Evolutionary conservation across 2,888 invertebrate genomes (phyloP).

Genomic region (Rhimphoctona megacephalus): DNA sequence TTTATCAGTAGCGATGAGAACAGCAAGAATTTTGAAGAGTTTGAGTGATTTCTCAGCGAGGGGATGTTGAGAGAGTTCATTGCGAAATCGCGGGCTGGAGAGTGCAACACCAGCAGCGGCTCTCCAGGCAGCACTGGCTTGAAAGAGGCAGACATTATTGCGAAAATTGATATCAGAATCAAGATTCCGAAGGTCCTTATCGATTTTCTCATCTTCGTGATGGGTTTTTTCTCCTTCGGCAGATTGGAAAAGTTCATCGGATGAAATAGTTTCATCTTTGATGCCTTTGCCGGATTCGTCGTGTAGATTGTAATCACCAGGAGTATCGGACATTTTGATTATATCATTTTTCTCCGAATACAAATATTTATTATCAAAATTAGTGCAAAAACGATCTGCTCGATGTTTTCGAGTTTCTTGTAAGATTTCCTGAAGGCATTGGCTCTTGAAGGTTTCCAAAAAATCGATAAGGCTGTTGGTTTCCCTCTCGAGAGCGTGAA

Average conservation of each 20-base stretch:
- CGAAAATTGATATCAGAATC: conserved; percentile 35
- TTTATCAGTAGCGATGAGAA: conserved; percentile 78
- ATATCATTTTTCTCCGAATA: conserved; percentile 25
- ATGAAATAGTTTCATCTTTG: conserved; percentile 11
- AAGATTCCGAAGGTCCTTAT: conserved; percentile 21
- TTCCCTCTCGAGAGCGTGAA: conserved; percentile 78
- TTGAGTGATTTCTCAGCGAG: conserved; percentile 76
- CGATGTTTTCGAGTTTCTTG: conserved; percentile 5
- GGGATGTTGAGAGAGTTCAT: conserved; percentile 83
- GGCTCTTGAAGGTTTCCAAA: conserved; percentile 66
- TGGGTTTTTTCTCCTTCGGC: conserved; percentile 48
- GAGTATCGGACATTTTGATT: conserved; percentile 12
- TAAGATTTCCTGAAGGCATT: conserved; percentile 32
- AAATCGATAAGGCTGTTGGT: conserved; percentile 74
- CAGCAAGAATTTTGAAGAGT: conserved; percentile 78
- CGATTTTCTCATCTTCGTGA: conserved; percentile 3
- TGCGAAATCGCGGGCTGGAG: conserved; percentile 87
- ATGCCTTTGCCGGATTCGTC: conserved; percentile 17
- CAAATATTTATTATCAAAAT: conserved; percentile 7
- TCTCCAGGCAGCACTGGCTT: conserved; percentile 81
- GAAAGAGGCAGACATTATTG: conserved; percentile 75
- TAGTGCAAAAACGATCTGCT: neutral
- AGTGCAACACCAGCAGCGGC: conserved; percentile 85
- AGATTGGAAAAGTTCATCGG: conserved; percentile 52
- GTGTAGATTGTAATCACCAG: neutral